Evolutionary conservation across 1,140 invertebrate species (phyloP), one percentile per base, ranked within the genome.

Genomic region (Plectus sambesii): DNA sequence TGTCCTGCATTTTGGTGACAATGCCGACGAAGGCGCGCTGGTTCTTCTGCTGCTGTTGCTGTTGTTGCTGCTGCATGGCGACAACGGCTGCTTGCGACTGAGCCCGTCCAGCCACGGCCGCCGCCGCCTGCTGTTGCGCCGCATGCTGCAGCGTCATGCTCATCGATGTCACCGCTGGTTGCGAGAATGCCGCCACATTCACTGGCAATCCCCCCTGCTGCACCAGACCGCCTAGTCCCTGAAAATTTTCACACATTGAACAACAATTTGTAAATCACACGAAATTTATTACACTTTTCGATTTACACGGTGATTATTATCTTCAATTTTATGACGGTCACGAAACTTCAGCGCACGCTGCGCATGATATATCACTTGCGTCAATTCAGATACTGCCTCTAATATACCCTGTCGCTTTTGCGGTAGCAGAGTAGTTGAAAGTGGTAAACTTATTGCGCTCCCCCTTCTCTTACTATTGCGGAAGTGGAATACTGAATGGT

Each of bases 1-100:
- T 88, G 56, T 92, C 87, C 69, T 87, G 84, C 25, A 89, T 78
- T 75, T 93, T 92, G 1, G 88, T 93, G 12, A 94, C 83, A 3
- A 81, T 84, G 19, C 89, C 88, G 23, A 87, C 90, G 69, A 92
- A 92, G 24, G 89, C 85, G 57, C 86, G 76, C 59, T 89, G 84
- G 61, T 85, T 85, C 19, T 78, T 76, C 25, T 49, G 58, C 38
- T 45, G 50, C 3, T 62, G 59, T 15, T 52, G 60, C 27, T 42
- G 54, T 36, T 51, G 55, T 52, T 51, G 65, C 22, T 27, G 54
- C 43, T 33, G 58, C 43, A 43, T 59, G 42, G 49, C 62, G 43
- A 47, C 69, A 53, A 30, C 66, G n/a, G 56, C 40, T 6, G 55
- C 15, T 35, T 63, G 63, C 6, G 57, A 61, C n/a, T 69, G 53